phyloP scores from a whole-genome alignment of 2,113 vertebrate genomes.

The Eulemur macaco region DNA sequence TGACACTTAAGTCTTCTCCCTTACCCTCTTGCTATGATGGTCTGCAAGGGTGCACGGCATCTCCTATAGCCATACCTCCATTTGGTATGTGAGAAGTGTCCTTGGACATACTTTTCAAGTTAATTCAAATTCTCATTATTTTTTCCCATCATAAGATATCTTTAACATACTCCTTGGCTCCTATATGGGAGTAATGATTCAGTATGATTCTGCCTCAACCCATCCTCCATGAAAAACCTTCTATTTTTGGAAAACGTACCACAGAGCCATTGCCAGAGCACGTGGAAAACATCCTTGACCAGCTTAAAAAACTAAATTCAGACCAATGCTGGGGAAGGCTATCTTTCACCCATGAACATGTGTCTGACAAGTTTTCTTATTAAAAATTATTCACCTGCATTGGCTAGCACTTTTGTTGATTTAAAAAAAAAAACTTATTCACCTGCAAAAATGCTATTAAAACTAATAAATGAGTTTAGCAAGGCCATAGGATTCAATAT shows the following conservation, averaged over 20 bases:
- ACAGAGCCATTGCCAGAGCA: neutral
- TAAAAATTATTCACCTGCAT: neutral
- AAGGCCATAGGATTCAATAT: neutral
- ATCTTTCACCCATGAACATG: neutral
- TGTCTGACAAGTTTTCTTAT: neutral
- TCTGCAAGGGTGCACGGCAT: neutral
- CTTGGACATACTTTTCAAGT: neutral
- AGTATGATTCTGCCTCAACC: neutral
- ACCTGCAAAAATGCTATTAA: neutral
- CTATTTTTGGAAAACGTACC: neutral
- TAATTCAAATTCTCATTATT: neutral
- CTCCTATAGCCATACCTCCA: neutral
- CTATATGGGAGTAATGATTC: neutral
- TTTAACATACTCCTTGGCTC: neutral
- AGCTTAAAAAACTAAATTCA: constrained; percentile 17
- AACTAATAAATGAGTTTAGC: constrained; percentile 31
- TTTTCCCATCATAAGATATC: neutral
- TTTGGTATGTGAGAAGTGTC: neutral
- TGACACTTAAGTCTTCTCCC: neutral
- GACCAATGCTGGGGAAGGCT: neutral
- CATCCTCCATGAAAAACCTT: neutral
- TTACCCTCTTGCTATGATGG: neutral
- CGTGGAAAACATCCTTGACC: neutral
- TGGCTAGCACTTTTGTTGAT: neutral
- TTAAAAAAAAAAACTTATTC: neutral